Evolutionary conservation across 2,888 invertebrate genomes (phyloP).

Genomic region (Heterodera filipjevi): DNA sequence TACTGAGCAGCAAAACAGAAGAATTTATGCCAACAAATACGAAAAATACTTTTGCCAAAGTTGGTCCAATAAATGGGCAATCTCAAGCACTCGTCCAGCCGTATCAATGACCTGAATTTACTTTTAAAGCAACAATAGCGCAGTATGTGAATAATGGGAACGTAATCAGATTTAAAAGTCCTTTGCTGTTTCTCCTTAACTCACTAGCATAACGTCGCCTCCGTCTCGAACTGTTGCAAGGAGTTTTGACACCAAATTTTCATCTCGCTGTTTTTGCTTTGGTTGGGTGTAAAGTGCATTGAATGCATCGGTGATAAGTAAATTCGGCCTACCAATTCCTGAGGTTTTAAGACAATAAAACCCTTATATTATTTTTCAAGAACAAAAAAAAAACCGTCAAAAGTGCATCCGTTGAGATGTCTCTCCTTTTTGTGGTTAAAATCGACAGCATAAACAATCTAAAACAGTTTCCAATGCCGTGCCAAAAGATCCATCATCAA

Average conservation of each 20-base stretch:
- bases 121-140: too few relatives aligned
- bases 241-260: conserved; percentile 88
- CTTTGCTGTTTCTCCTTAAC: not conserved
- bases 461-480: too few relatives aligned
- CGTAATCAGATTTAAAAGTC: not conserved
- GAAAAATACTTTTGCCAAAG: conserved; percentile 56
- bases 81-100: conserved; percentile 90
- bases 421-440: conserved; percentile 98
- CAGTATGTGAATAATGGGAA: not conserved
- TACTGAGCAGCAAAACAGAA: conserved; percentile 65
- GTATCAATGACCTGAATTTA: conserved; percentile 83
- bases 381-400: conserved; percentile 49
- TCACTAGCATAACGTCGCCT: conserved; percentile 86
- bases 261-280: conserved; percentile 82
- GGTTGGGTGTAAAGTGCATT: conserved; percentile 88
- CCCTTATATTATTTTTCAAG: too few relatives aligned
- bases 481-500: too few relatives aligned
- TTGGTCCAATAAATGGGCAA: conserved; percentile 85
- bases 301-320: conserved; percentile 91
- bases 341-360: too few relatives aligned
- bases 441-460: conserved; percentile 84
- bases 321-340: conserved; percentile 84
- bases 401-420: conserved; percentile 64
- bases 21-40: not conserved
- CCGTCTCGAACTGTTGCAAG: conserved; percentile 84